Evolutionary conservation across 2,888 invertebrate genomes (phyloP), one percentile per base, ranked within the genome.

Genomic region (Meteorus colon): DNA sequence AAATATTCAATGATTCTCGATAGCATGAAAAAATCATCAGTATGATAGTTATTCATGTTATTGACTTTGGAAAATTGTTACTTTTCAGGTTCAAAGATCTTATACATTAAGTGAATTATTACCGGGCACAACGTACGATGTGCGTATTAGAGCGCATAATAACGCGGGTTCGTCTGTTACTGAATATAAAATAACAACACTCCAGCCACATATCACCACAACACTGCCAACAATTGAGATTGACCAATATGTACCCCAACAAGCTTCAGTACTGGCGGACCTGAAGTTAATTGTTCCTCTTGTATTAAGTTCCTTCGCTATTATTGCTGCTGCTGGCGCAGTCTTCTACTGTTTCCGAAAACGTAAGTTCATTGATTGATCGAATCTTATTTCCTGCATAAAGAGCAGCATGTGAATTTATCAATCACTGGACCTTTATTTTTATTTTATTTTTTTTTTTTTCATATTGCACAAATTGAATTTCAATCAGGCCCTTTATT

Each of bases 101-200:
- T 96, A 94, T 90, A 96, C 95, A 82, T 93, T 97, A 75, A 92
- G 93, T 48, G 95, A 96, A 71, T 91, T 97, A 41, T 92, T 93
- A 78, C 94, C 96, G 0, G 95, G 94, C 62, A 86, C 90, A 10
- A 88, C 87, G 48, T 92, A 92, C 84, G 90, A 90, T 76, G 85
- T 92, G 27, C 89, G 90, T 74, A 89, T 91, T 55, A 90, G 90
- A 0, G 96, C 96, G 0, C 94, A 95, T 88, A 97, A 97, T 89
- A 96, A 96, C 89, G 96, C 96, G 0, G 97, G 97, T 0, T 95
- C 95, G 79, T 95, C 95, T 1, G 92, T 94, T 66, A 96, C 96
- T 0, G 91, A 95, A 14, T 96, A 96, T 87, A 96, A 96, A 90
- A 95, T 96, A 87, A 95, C 96, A 37, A 97, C 96, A 1, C 92